Evolutionary conservation across 2,797 vertebrate genomes (phyloP).

Genomic region (Austrolebias charrua): DNA sequence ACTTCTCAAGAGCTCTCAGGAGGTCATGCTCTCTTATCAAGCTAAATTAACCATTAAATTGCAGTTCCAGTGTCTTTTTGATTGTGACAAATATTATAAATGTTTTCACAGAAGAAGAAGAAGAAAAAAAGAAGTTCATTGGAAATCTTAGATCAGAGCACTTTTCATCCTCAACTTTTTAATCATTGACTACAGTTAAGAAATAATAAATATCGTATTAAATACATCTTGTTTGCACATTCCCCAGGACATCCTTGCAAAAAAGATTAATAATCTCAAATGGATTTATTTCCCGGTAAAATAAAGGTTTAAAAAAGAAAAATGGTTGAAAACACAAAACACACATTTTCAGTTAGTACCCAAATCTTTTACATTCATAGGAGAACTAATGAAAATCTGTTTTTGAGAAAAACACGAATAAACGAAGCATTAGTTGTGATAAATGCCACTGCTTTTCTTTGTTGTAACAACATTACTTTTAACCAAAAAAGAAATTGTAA

Average conservation of each 20-base stretch:
- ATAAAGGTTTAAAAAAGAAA: no score
- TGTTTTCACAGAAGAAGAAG: no score
- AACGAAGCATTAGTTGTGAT: no score
- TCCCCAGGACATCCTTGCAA: no score
- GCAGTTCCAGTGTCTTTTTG: background rate
- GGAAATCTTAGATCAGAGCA: background rate
- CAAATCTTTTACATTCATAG: conserved; percentile 13
- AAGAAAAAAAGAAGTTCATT: background rate
- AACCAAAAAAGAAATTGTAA: no score
- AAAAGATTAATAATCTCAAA: no score
- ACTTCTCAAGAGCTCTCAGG: conserved; percentile 17
- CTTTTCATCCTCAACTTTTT: conserved; percentile 28
- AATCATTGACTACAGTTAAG: conserved; percentile 41
- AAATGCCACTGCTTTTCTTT: no score
- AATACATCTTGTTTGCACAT: no score
- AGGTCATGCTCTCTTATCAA: background rate
- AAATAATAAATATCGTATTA: conserved; percentile 23
- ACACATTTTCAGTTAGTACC: conserved; percentile 8
- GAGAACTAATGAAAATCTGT: conserved; percentile 2
- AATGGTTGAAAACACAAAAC: conserved; percentile 40
- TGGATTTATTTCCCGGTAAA: no score
- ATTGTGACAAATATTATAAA: no score
- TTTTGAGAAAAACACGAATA: conserved; percentile 13
- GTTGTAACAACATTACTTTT: no score
- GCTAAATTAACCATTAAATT: background rate